These are phyloP conservation scores for Sipha flava DNA, from an alignment of 1,140 invertebrate genomes.

Conservation along the genomic window DNA sequence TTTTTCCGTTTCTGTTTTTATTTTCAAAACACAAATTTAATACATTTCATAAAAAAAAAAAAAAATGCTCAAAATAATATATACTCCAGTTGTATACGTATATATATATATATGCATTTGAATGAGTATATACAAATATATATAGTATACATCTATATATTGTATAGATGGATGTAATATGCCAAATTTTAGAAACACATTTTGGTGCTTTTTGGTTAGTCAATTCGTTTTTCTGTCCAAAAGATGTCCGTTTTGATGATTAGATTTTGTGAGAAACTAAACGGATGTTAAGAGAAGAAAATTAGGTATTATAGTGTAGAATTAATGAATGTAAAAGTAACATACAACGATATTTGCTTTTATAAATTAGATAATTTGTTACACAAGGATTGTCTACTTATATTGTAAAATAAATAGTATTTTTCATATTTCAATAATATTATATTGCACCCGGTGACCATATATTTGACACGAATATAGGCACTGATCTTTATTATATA, in stretches of 20 bases:
- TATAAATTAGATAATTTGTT: not conserved
- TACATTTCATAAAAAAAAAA: not conserved
- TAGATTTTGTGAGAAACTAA: not conserved
- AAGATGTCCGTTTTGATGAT: not conserved
- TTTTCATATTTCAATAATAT: not conserved
- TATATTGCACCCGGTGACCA: not conserved
- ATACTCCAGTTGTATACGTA: not conserved
- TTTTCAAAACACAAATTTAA: not conserved
- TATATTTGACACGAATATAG: not conserved
- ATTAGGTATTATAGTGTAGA: not conserved
- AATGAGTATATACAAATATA: too few relatives aligned
- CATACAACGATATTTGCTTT: not conserved
- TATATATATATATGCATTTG: not conserved
- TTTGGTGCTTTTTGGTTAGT: not conserved
- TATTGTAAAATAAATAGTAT: not conserved
- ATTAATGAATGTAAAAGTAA: not conserved
- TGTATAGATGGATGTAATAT: not conserved
- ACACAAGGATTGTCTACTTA: not conserved
- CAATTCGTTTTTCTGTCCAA: not conserved
- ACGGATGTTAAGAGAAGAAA: not conserved
- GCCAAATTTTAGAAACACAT: not conserved
- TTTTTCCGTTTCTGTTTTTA: not conserved
- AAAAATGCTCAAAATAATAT: conserved; percentile 9
- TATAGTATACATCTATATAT: not conserved
- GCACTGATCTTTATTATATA: not conserved